These are phyloP conservation scores for Callyntrura guangdongensis DNA, from an alignment of 2,888 invertebrate genomes.

Conservation along the genomic window DNA sequence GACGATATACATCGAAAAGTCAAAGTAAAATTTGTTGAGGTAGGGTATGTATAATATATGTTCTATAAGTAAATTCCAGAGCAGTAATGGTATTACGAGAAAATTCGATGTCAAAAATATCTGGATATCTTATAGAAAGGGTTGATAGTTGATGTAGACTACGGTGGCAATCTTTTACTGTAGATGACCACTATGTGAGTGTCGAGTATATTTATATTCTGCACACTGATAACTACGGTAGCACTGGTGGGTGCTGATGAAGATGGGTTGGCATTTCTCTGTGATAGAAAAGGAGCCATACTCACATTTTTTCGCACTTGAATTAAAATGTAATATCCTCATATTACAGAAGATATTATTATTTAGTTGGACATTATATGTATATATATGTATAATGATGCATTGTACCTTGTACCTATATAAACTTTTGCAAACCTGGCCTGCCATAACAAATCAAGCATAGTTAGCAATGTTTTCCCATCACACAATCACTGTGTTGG, in stretches of 20 bases:
- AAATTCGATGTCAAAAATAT: background rate
- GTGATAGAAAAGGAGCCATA: background rate
- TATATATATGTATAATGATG: background rate
- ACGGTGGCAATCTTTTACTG: background rate
- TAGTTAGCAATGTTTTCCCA: background rate
- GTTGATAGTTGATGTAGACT: background rate
- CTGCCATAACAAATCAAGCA: background rate
- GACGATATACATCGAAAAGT: background rate
- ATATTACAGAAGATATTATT: background rate
- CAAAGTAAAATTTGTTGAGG: background rate
- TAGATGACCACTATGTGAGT: background rate
- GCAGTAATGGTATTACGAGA: background rate
- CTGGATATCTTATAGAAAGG: background rate
- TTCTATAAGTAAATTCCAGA: background rate
- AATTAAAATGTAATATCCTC: conserved; percentile 13
- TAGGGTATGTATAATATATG: conserved; percentile 4
- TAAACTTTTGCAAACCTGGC: conserved; percentile 17
- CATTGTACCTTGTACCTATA: conserved; percentile 24
- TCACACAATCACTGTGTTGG: conserved; percentile 12
- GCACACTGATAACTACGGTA: background rate
- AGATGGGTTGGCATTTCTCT: background rate
- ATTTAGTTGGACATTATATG: background rate
- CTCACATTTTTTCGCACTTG: conserved; percentile 53
- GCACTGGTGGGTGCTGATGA: background rate
- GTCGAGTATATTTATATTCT: background rate